Conservation (phyloP, 2,888 invertebrate species). For the Elmis aenea region DNA sequence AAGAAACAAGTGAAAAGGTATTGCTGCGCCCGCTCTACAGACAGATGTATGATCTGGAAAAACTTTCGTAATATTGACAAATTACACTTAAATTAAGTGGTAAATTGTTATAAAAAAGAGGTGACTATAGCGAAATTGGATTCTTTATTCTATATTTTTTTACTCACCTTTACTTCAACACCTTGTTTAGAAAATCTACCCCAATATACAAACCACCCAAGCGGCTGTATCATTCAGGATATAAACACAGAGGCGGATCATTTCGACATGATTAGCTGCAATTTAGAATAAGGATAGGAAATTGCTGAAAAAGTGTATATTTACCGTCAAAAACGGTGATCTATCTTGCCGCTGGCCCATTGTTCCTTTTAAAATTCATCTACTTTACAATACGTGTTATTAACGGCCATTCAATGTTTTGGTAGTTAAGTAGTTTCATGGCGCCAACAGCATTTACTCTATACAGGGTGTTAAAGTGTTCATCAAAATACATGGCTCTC, state of each 20-base stretch:
- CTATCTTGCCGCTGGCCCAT: slow-evolving; percentile 25
- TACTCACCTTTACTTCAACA: no score
- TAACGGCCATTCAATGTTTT: slow-evolving; percentile 31
- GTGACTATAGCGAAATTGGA: no score
- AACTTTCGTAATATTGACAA: no score
- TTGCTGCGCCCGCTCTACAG: no score
- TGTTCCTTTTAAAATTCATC: slow-evolving; percentile 25
- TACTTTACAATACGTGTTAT: slow-evolving; percentile 30
- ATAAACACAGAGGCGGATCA: slow-evolving; percentile 16
- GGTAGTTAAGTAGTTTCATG: slow-evolving; percentile 30
- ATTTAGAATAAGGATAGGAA: slow-evolving; percentile 22
- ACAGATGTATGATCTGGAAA: no score
- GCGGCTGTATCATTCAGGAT: slow-evolving; percentile 7
- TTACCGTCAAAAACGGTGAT: slow-evolving; percentile 23
- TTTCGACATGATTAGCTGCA: slow-evolving; percentile 25
- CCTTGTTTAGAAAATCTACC: neutral
- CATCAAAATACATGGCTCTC: no score
- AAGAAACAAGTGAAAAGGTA: no score
- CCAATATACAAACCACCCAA: slow-evolving; percentile 13
- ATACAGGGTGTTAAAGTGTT: no score
- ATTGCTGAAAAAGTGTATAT: slow-evolving; percentile 23
- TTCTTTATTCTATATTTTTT: no score
- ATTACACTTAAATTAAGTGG: no score
- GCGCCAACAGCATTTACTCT: slow-evolving; percentile 31
- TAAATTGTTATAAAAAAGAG: no score